Base-by-base conservation (phyloP, 2,888 invertebrate species). In the Cryptops parisi region DNA sequence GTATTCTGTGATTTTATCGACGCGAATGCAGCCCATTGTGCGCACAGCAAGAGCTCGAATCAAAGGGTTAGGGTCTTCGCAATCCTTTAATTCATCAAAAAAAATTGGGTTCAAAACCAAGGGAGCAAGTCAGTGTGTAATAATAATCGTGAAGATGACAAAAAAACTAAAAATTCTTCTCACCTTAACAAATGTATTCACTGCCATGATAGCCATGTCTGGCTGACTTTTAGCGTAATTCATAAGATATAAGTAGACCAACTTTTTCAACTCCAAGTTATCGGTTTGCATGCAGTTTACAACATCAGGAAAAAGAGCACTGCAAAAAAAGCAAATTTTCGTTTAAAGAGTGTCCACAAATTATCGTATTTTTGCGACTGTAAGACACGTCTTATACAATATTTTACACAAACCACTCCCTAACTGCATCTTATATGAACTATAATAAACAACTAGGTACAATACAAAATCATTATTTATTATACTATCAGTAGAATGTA, bases 241-340 rank as follows among this genome's bases (percentile, higher is more conserved):
- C 98, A 98, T 99, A 63, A 98, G 74, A 68, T 98, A 98, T 50
- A 99, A 74, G 70, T 98, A 99, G 1, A 99, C 98, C 48, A 98
- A 75, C 66, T 99, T 99, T 74, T 98, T 98, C 62, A 99, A 72
- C 70, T 98, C 98, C 66, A 98, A 74, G 72, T 98, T 99, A 68
- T 98, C 98, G 0, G 98, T 99, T 74, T 98, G 98, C 97, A 99
- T 98, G 69, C 98, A 98, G 72, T 98, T 98, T 25, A 99, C 96
- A 1, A 99, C 98, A 69, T 99, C 98, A 0, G 98, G 97, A 68
- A 99, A 99, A 17, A 98, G 73, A 1, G 97, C 47, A 55, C 44
- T 45, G 25, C 6, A 46, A 47, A 40, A 54, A 21, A 26, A 21
- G n/a, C 12, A 41, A n/a, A n/a, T n/a, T n/a, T n/a, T n/a, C n/a